These are phyloP conservation scores for Agrochola lota DNA, from an alignment of 2,888 invertebrate genomes.

Conservation along the genomic window DNA sequence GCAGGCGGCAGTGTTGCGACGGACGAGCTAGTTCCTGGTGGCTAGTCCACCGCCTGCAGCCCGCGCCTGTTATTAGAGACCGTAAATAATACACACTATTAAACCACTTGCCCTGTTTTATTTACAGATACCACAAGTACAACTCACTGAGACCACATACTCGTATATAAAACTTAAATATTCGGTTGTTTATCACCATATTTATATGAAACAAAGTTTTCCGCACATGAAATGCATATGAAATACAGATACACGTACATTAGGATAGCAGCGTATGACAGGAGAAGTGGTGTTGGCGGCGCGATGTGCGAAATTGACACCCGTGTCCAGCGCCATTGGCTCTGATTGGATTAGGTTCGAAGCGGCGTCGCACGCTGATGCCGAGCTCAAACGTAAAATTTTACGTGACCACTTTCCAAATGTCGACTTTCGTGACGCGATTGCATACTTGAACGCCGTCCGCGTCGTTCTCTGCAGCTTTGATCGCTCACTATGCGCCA, in stretches of 20 bases:
- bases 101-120: constrained; percentile 83
- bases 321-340: constrained; percentile 85
- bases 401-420: constrained; percentile 89
- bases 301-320: constrained; percentile 85
- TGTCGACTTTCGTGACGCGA: constrained; percentile 84
- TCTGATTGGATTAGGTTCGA: constrained; percentile 89
- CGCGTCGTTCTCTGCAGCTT: constrained; percentile 75
- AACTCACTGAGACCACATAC: constrained; percentile 71
- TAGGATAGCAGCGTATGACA: constrained; percentile 62
- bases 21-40: constrained; percentile 66
- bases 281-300: constrained; percentile 66
- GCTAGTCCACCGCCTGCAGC: constrained; percentile 60
- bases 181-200: constrained; percentile 37
- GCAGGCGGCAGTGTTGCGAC: constrained; percentile 70
- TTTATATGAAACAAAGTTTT: constrained; percentile 11
- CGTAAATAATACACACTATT: constrained; percentile 87
- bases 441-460: constrained; percentile 81
- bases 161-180: constrained; percentile 69
- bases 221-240: constrained; percentile 50
- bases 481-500: constrained; percentile 79
- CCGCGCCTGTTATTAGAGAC: constrained; percentile 83
- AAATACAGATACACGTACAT: constrained; percentile 54
- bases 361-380: constrained; percentile 85
- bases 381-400: constrained; percentile 89
- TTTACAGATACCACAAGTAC: constrained; percentile 84